phyloP scores from a whole-genome alignment of 2,113 vertebrate genomes.

The Dasyornis broadbenti region DNA sequence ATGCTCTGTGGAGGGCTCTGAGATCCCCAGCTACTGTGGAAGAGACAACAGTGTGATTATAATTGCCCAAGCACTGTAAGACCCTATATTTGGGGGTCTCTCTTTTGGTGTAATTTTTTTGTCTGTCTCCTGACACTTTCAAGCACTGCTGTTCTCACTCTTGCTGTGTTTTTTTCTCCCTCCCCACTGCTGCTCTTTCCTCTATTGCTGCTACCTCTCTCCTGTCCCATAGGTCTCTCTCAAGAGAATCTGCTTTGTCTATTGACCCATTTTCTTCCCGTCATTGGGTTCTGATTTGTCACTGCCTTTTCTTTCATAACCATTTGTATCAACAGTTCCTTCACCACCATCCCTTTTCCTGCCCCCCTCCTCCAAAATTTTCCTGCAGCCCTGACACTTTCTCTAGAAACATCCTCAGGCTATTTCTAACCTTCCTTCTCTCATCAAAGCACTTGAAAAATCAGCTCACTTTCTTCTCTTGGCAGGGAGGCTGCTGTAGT shows the following conservation, averaged over 20 bases:
- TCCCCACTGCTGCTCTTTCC: neutral
- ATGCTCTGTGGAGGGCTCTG: neutral
- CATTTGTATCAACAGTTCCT: neutral
- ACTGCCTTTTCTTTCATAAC: neutral
- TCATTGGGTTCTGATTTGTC: neutral
- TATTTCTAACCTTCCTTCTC: slow-evolving; percentile 24
- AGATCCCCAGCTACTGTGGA: neutral
- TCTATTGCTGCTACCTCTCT: neutral
- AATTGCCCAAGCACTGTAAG: neutral
- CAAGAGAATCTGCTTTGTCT: neutral
- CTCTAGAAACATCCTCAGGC: neutral
- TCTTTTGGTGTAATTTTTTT: too few species aligned
- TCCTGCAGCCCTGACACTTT: neutral
- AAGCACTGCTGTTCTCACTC: rapidly evolving
- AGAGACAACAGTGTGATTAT: neutral
- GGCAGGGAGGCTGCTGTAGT: neutral
- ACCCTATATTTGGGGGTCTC: neutral
- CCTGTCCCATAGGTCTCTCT: neutral
- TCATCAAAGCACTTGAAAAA: slow-evolving; percentile 6
- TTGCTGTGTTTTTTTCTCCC: neutral
- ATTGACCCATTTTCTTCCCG: neutral
- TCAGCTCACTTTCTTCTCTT: slow-evolving; percentile 3
- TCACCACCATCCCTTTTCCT: neutral
- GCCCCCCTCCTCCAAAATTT: neutral
- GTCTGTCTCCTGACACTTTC: neutral